These are phyloP conservation scores for Chionodraco myersi DNA, from an alignment of 2,113 vertebrate genomes.

Conservation along the genomic window DNA sequence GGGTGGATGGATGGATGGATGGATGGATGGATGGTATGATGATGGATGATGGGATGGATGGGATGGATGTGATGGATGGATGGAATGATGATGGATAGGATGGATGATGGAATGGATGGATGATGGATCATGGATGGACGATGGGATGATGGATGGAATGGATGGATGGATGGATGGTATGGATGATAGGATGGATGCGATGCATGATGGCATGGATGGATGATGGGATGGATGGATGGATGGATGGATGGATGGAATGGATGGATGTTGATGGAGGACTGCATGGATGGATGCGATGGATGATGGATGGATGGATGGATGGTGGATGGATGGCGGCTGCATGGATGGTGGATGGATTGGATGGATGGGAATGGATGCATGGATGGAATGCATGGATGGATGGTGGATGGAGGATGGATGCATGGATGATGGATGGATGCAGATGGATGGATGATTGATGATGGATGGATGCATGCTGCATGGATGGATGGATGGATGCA, in stretches of 20 bases:
- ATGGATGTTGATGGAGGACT: not conserved
- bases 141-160: not conserved
- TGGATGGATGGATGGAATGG: not conserved
- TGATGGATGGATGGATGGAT: not conserved
- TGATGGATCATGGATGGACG: not conserved
- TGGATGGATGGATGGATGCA: too few species aligned
- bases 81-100: not conserved
- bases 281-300: not conserved
- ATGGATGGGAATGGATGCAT: not conserved
- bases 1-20: not conserved
- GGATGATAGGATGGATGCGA: too few species aligned
- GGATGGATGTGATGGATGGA: not conserved
- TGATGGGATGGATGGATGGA: not conserved
- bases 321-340: not conserved
- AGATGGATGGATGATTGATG: not conserved
- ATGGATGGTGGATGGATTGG: not conserved
- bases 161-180: not conserved
- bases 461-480: too few species aligned
- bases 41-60: not conserved
- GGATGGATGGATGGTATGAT: too few species aligned
- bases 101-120: not conserved
- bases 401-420: not conserved
- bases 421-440: not conserved
- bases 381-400: not conserved
- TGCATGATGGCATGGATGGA: slow-evolving; percentile 4